A percentile compares a stretch with the other conserved stretches of the same genome.
Evolutionary conservation across 1,140 invertebrate genomes (phyloP).

Genomic region (Dermatophagoides farinae): DNA sequence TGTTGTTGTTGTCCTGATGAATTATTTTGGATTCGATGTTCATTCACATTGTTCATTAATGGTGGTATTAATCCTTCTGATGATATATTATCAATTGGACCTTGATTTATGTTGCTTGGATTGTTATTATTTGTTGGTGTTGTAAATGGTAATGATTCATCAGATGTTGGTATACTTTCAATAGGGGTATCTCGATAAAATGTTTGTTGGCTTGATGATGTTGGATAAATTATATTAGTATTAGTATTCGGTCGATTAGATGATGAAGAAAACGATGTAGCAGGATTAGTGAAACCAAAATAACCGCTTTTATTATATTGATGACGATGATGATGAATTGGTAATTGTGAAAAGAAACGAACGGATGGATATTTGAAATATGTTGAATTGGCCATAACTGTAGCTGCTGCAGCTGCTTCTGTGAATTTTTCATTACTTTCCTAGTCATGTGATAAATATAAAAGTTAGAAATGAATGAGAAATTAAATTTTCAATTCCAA

Average conservation of each 20-base stretch:
- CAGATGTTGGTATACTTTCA: neutral
- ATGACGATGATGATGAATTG: neutral
- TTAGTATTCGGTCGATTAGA: neutral
- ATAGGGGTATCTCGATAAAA: neutral
- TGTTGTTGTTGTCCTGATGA: neutral
- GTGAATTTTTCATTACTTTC: neutral
- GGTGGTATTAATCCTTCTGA: neutral
- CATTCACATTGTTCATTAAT: neutral
- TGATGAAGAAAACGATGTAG: neutral
- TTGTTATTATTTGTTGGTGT: neutral
- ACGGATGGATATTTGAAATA: constrained; percentile 10
- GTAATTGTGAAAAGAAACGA: neutral
- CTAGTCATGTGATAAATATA: neutral
- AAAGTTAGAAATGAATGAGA: neutral
- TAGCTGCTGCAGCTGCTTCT: neutral
- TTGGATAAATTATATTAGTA: neutral
- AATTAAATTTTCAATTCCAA: no score
- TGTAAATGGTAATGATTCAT: neutral
- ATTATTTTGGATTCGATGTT: no score
- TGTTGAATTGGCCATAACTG: neutral
- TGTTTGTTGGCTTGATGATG: neutral
- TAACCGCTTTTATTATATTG: neutral
- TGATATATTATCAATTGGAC: neutral
- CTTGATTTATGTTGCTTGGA: neutral
- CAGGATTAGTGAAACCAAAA: neutral